Evolutionary conservation across 2,888 invertebrate genomes (phyloP), one percentile per base, ranked within the genome.

Genomic region (Cetonia aurata): DNA sequence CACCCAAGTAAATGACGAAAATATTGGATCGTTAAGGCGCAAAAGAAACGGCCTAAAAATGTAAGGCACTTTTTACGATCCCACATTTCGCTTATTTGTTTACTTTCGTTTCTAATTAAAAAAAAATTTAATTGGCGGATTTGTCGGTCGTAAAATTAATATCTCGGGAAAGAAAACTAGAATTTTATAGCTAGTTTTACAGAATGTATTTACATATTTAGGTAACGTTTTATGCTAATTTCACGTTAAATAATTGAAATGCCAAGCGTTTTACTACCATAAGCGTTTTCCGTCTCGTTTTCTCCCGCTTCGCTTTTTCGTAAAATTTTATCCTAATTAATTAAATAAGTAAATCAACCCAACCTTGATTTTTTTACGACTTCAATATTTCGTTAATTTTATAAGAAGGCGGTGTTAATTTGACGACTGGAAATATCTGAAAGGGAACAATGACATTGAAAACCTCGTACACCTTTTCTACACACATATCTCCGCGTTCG

Each of bases 141-240:
- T 65, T 65, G 62, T 65, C 62, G 62, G 62, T 65, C 62, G 62
- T 65, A 65, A 65, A 65, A 65, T 50, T 65, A 65, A 65, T 65
- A 65, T 52, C 62, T 37, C 52, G 50, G 62, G 52, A 65, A 65
- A 50, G 50, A 65, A 41, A 65, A 65, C 62, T 65, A 50, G 62
- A 52, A 65, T 65, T 65, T 65, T 65, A 65, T 65, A 41, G 52
- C 62, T 65, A 65, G 62, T 65, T 65, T 46, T 65, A 65, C 62
- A 65, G 50, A 65, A 65, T 15, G 50, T 50, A 65, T 65, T 65
- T 65, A 50, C 62, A 65, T 65, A 65, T 65, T 65, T 65, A 65
- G 62, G 62, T 65, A 65, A 65, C 62, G 62, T 65, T 65, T 65
- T 65, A 65, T 65, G 62, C 62, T 65, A 65, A 65, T 65, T 31